Percentiles rank a stretch among this genome's conserved stretches.
Conservation (phyloP, 2,888 invertebrate genomes). For the Machimus atricapillus region DNA sequence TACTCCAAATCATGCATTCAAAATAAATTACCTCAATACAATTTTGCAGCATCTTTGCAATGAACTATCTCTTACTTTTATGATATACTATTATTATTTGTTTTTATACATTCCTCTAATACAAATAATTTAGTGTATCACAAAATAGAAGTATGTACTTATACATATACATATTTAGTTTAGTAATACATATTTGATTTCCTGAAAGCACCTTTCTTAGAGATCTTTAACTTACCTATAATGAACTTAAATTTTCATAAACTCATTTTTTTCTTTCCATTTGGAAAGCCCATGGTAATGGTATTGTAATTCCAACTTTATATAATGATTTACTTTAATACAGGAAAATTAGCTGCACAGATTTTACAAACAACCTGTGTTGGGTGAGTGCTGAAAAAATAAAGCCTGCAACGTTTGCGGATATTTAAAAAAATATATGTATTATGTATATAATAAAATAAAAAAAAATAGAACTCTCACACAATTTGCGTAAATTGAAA, state of each 20-base stretch:
- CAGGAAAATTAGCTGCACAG: background rate
- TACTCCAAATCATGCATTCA: too few relatives aligned
- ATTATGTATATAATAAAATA: background rate
- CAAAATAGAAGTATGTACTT: too few relatives aligned
- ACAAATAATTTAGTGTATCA: too few relatives aligned
- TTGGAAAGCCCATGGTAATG: background rate
- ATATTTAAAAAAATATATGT: background rate
- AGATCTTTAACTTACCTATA: background rate
- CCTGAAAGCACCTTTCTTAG: background rate
- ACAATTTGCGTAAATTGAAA: constrained; percentile 13
- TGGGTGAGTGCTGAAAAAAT: constrained; percentile 1
- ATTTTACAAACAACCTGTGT: background rate
- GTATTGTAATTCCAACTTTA: background rate
- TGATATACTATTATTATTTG: too few relatives aligned
- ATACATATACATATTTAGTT: too few relatives aligned
- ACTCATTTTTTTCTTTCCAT: background rate
- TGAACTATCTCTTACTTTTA: too few relatives aligned
- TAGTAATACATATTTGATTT: background rate
- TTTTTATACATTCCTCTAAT: too few relatives aligned
- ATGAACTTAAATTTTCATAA: background rate
- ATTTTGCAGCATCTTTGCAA: too few relatives aligned
- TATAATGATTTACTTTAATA: background rate
- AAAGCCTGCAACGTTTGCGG: background rate
- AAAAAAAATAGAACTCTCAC: background rate
- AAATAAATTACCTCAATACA: too few relatives aligned